Conservation (phyloP, 2,888 invertebrate species). For the Autographa pulchrina region DNA sequence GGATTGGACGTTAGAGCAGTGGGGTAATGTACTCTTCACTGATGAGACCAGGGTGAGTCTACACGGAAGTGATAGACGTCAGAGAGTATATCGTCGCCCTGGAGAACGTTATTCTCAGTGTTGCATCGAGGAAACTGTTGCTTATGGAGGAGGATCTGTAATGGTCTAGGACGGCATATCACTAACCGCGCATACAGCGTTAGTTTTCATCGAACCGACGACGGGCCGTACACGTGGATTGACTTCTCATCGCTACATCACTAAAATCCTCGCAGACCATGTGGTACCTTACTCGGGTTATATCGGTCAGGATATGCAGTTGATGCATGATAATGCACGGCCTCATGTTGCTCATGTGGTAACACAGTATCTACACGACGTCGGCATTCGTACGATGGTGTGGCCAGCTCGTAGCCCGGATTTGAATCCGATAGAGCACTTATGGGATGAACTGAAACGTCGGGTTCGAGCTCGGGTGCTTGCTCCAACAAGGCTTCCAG, state of each 20-base stretch:
- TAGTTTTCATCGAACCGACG: slow-evolving; percentile 10
- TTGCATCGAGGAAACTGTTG: too few species aligned
- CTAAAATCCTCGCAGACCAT: slow-evolving; percentile 27
- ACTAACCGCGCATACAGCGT: too few species aligned
- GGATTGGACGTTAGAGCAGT: slow-evolving; percentile 11
- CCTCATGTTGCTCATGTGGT: slow-evolving; percentile 28
- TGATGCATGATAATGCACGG: slow-evolving; percentile 26
- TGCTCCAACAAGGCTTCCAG: slow-evolving; percentile 8
- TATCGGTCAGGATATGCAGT: slow-evolving; percentile 30
- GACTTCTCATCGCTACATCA: slow-evolving; percentile 27
- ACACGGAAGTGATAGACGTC: neutral
- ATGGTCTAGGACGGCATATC: too few species aligned
- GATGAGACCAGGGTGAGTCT: slow-evolving; percentile 13
- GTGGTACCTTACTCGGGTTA: slow-evolving; percentile 9
- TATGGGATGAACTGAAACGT: slow-evolving; percentile 3
- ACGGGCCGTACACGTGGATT: slow-evolving; percentile 19
- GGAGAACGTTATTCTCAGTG: too few species aligned
- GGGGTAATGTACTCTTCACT: slow-evolving; percentile 12
- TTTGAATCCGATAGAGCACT: slow-evolving; percentile 7
- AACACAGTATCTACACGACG: slow-evolving; percentile 25
- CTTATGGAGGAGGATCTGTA: too few species aligned
- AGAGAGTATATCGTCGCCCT: too few species aligned
- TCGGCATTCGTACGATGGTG: neutral
- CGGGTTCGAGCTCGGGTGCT: slow-evolving; percentile 1
- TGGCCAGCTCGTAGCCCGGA: too few species aligned